These are phyloP conservation scores for Oncorhynchus keta DNA, from an alignment of 2,113 vertebrate species.

Conservation along the genomic window DNA sequence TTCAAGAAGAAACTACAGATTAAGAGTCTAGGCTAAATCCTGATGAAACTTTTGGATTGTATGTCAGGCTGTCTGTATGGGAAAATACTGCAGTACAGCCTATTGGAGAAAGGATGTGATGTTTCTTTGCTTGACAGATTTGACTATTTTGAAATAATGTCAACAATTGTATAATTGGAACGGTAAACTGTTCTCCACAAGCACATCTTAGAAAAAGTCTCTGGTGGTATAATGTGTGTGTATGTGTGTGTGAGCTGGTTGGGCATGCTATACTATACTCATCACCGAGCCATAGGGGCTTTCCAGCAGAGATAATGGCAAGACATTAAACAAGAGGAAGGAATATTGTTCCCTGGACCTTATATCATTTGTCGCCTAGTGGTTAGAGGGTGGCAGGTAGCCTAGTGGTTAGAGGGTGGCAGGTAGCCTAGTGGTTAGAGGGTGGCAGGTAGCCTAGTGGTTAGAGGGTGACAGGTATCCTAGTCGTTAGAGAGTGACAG, in stretches of 20 bases:
- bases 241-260: background rate
- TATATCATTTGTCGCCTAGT: background rate
- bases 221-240: background rate
- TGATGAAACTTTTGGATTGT: background rate
- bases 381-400: no score
- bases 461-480: no score
- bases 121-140: background rate
- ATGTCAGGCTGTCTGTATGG: no score
- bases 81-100: no score
- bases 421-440: no score
- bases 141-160: conserved; percentile 62
- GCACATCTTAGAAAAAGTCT: conserved; percentile 52
- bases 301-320: conserved; percentile 77
- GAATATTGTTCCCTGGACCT: no score
- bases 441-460: no score
- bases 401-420: no score
- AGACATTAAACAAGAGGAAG: conserved; percentile 68
- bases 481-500: no score
- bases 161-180: conserved; percentile 66
- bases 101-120: conserved; percentile 29
- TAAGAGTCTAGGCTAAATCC: background rate
- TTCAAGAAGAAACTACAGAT: no score
- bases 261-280: conserved; percentile 20
- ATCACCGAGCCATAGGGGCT: conserved; percentile 65
- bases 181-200: conserved; percentile 62